phyloP scores from a whole-genome alignment of 2,888 invertebrate species.

The Drosophila histrio region DNA sequence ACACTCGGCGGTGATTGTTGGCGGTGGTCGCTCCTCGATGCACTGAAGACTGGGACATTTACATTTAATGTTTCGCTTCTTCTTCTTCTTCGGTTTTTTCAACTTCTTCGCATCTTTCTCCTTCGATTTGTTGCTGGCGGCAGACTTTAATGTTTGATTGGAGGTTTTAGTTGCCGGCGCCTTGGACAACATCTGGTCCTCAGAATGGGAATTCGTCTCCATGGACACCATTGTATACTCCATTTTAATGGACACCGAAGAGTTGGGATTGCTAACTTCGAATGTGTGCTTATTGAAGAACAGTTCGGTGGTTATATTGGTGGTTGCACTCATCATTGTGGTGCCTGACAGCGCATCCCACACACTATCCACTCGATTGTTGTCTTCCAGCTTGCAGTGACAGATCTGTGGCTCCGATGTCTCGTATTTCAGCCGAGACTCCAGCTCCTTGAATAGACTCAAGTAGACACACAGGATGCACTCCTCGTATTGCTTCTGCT shows the following conservation, averaged over 20 bases:
- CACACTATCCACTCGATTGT: background rate
- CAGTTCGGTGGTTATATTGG: constrained; percentile 37
- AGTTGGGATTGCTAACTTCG: constrained; percentile 11
- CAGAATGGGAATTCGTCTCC: background rate
- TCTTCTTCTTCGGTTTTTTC: background rate
- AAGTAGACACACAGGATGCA: constrained; percentile 71
- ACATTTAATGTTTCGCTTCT: constrained; percentile 20
- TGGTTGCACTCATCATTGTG: background rate
- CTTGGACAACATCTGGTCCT: background rate
- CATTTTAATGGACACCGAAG: constrained; percentile 2
- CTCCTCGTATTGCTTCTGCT: constrained; percentile 60
- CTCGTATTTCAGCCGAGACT: constrained; percentile 45
- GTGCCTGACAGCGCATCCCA: background rate
- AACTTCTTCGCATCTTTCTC: background rate
- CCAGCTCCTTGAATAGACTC: constrained; percentile 53
- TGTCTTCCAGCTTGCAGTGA: background rate
- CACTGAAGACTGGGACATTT: constrained; percentile 63
- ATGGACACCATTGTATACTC: background rate
- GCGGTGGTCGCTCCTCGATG: constrained; percentile 30
- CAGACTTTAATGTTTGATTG: background rate
- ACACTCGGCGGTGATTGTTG: constrained; percentile 65
- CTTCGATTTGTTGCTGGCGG: background rate
- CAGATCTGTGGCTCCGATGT: background rate
- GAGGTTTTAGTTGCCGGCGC: background rate
- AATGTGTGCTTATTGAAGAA: constrained; percentile 22